phyloP scores from a whole-genome alignment of 2,797 vertebrate species.

The Triplophysa yarkandensis region DNA sequence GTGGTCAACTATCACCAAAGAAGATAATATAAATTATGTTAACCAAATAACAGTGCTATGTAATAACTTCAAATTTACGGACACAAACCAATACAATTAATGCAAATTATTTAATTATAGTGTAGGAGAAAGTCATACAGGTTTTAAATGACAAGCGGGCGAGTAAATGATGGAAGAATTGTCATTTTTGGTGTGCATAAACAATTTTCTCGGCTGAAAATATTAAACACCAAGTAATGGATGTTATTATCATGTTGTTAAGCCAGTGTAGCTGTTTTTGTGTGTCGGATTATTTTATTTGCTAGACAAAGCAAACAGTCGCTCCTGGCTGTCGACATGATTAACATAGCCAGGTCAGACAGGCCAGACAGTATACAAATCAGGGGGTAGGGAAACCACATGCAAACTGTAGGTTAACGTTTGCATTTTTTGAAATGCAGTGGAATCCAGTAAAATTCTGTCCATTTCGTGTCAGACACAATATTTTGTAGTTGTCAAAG shows the following conservation, averaged over 20 bases:
- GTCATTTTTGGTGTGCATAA: too few species aligned
- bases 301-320: constrained; percentile 4
- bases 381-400: neutral
- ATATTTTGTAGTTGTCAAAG: constrained; percentile 72
- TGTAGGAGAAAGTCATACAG: too few species aligned
- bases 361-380: constrained; percentile 16
- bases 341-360: neutral
- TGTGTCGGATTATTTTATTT: constrained; percentile 29
- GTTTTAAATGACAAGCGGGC: too few species aligned
- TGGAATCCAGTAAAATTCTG: constrained; percentile 66
- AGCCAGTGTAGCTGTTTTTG: constrained; percentile 34
- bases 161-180: too few species aligned
- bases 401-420: constrained; percentile 65
- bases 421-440: constrained; percentile 74
- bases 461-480: constrained; percentile 74
- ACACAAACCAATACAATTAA: too few species aligned
- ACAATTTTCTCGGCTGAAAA: constrained; percentile 15
- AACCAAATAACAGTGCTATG: too few species aligned
- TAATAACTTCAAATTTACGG: too few species aligned
- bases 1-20: too few species aligned
- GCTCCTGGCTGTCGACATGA: neutral
- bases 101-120: too few species aligned
- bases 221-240: constrained; percentile 41
- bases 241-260: constrained; percentile 43
- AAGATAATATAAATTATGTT: too few species aligned